These are phyloP conservation scores for Spondyliosoma cantharus DNA, from an alignment of 2,797 vertebrate genomes.

Conservation along the genomic window DNA sequence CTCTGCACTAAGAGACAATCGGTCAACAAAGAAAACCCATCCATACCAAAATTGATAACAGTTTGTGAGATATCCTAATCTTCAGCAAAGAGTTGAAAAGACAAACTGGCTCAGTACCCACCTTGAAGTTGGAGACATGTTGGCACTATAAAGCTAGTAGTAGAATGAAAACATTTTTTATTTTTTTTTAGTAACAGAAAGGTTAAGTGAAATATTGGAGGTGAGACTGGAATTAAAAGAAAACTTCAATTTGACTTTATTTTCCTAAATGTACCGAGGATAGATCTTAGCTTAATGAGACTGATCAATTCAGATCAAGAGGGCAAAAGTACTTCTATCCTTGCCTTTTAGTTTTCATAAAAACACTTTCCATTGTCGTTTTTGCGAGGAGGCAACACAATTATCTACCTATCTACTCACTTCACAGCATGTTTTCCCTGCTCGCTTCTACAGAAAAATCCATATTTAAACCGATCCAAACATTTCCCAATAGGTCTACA, in stretches of 20 bases:
- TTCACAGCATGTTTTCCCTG: neutral
- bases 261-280: neutral
- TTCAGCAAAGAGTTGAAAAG: no score
- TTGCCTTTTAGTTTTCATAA: neutral
- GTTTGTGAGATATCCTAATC: no score
- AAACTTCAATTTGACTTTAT: neutral
- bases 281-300: neutral
- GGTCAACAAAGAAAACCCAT: no score
- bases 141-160: no score
- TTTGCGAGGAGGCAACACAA: no score
- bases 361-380: neutral
- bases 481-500: neutral
- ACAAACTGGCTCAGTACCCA: no score
- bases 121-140: no score
- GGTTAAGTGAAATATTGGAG: neutral
- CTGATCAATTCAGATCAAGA: neutral
- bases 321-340: neutral
- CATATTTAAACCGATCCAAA: constrained; percentile 3
- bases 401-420: neutral
- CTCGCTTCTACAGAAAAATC: neutral
- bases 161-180: no score
- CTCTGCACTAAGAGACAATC: no score
- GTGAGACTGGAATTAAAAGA: neutral
- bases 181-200: no score
- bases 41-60: no score